A percentile compares a stretch with the other conserved stretches of the same genome.
Evolutionary conservation across 2,797 vertebrate species (phyloP).

Genomic region (Crenuchus spilurus): DNA sequence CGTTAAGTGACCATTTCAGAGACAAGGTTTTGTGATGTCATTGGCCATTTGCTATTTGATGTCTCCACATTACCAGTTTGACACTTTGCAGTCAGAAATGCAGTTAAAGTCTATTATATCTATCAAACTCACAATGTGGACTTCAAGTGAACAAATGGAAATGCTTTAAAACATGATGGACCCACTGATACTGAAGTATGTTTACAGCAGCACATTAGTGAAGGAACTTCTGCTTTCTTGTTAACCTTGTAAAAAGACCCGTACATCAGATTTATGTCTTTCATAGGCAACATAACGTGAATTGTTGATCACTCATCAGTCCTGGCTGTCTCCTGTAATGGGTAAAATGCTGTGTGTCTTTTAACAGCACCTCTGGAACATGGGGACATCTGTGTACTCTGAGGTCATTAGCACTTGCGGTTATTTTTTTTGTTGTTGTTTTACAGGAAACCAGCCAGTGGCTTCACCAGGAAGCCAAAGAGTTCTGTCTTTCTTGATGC

Average conservation of each 20-base stretch:
- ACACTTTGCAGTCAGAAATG: no score
- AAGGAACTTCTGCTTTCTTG: not conserved
- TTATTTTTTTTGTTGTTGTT: no score
- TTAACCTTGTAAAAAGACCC: not conserved
- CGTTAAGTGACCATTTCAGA: no score
- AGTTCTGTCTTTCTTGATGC: not conserved
- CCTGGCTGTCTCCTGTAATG: not conserved
- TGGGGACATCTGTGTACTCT: no score
- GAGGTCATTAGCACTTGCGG: no score
- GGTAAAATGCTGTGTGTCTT: not conserved
- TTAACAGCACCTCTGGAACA: not conserved
- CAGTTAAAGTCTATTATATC: not conserved
- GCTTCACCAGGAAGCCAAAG: not conserved
- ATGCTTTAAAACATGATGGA: not conserved
- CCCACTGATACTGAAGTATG: not conserved
- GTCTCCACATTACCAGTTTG: not conserved
- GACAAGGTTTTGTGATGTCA: no score
- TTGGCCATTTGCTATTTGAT: not conserved
- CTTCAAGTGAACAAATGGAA: not conserved
- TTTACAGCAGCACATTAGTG: not conserved
- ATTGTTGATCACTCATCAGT: not conserved
- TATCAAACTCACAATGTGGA: not conserved
- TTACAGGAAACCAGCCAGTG: constrained; percentile 4
- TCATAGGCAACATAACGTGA: not conserved
- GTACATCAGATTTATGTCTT: not conserved